A percentile compares a stretch with the other conserved stretches of the same genome.
Evolutionary conservation across 2,113 vertebrate species (phyloP).

Genomic region (Catagonus wagneri): DNA sequence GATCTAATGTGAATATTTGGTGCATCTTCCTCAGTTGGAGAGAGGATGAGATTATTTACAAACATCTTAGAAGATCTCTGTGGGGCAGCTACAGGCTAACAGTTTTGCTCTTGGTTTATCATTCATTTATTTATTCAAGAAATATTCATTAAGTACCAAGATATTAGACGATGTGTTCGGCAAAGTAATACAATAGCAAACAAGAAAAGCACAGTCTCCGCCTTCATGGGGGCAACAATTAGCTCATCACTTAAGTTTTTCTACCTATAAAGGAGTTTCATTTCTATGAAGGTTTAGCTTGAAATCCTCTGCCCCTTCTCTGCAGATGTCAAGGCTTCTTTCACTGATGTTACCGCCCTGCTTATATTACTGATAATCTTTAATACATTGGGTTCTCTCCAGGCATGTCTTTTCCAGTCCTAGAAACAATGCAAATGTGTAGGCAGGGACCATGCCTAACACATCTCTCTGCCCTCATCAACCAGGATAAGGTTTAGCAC

Average conservation of each 20-base stretch:
- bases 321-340: background rate
- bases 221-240: background rate
- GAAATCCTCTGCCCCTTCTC: background rate
- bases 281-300: background rate
- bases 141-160: background rate
- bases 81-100: background rate
- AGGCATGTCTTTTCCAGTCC: background rate
- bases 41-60: background rate
- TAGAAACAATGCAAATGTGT: background rate
- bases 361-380: background rate
- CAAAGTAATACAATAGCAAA: constrained; percentile 4
- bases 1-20: background rate
- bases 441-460: background rate
- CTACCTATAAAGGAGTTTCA: background rate
- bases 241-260: background rate
- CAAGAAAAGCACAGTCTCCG: background rate
- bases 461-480: background rate
- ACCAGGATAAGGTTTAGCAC: background rate
- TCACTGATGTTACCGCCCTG: background rate
- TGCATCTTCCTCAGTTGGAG: background rate
- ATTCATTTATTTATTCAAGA: background rate
- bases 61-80: background rate
- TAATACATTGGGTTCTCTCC: background rate
- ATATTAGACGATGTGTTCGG: background rate
- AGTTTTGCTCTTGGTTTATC: background rate